phyloP scores from a whole-genome alignment of 2,797 vertebrate species.

The Echiichthys vipera region DNA sequence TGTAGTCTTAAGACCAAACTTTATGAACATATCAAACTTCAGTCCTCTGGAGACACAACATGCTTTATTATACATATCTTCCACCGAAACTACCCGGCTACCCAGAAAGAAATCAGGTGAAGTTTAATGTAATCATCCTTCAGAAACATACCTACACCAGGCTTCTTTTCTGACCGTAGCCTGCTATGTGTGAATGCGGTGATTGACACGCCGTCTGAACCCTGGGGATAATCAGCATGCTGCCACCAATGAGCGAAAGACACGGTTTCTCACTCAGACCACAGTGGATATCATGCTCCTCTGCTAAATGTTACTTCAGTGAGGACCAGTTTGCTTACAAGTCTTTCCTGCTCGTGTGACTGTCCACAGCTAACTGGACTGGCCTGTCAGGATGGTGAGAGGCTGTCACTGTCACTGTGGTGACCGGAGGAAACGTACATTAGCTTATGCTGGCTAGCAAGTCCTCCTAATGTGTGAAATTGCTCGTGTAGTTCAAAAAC shows the following conservation, averaged over 20 bases:
- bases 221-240: constrained; percentile 28
- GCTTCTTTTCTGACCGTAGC: too few species aligned
- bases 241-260: constrained; percentile 52
- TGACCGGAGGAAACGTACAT: constrained; percentile 73
- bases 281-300: constrained; percentile 71
- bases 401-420: constrained; percentile 72
- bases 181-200: not conserved
- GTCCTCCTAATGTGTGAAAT: constrained; percentile 83
- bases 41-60: too few species aligned
- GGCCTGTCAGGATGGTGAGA: constrained; percentile 81
- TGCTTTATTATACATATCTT: too few species aligned
- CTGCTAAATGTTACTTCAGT: constrained; percentile 75
- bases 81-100: too few species aligned
- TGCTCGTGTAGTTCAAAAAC: constrained; percentile 77
- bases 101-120: too few species aligned
- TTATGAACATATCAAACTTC: too few species aligned
- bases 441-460: constrained; percentile 76
- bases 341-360: constrained; percentile 73
- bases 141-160: too few species aligned
- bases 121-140: not conserved
- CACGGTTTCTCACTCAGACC: constrained; percentile 67
- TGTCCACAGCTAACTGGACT: constrained; percentile 67
- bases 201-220: not conserved
- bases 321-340: constrained; percentile 80
- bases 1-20: too few species aligned